Base-by-base conservation (phyloP, 2,888 invertebrate genomes). In the Serripes groenlandicus region DNA sequence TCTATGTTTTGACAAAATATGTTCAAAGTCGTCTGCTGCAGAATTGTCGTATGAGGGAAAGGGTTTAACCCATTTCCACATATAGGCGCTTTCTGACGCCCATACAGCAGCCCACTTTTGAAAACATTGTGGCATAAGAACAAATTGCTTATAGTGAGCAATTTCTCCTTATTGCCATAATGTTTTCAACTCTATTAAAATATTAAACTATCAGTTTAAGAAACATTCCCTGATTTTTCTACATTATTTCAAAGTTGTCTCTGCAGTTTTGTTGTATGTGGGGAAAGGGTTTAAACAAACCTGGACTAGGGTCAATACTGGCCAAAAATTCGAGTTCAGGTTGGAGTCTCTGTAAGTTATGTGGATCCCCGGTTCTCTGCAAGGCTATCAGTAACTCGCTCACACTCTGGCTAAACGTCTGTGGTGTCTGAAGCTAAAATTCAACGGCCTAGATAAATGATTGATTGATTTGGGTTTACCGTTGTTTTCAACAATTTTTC, bases 361-460 rank as follows among this genome's bases (percentile, higher is more conserved):
- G 97, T 0, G 98, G 98, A 95, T 99, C 98, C 0, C 97, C 97
- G 7, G 97, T 98, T 87, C 98, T 96, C 94, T 98, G 98, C 83
- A 98, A 95, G 0, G 98, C 98, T 86, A 98, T 97, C 64, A 98
- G 97, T 87, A 99, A 94, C 94, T 99, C 99, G 93, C 98, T 98
- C 0, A 98, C 97, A 34, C 98, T 97, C 91, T 96, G 96, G 18
- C 97, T 97, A 95, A 99, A 99, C 0, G 98, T 97, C 93, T 98
- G 97, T 0, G 98, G 98, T 9, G 98, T 98, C 95, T 98, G 98
- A 81, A 98, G 95, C 95, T 98, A 98, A 54, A 90, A 84, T 15
- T 3, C n/a, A n/a, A n/a, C n/a, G n/a, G n/a, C n/a, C 37, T 1
- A 69, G 9, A 60, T 28, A 60, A 60, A 7, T 42, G 42, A 42